Conservation (phyloP, 2,113 vertebrate genomes). For the Notothenia rossii region DNA sequence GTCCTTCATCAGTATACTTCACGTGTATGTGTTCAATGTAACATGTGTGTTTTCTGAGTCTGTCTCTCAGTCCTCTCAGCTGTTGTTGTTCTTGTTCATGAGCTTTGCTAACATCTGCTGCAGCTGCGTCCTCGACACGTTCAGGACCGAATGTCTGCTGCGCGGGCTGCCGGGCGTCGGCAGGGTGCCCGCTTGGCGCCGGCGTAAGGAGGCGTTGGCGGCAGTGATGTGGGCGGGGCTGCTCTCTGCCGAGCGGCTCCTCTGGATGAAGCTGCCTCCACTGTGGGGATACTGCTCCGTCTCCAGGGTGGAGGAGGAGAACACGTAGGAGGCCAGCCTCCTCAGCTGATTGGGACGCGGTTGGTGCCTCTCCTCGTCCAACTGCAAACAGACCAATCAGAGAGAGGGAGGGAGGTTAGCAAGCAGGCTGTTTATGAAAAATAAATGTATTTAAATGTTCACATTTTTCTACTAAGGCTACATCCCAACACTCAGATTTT, state of each 20-base stretch:
- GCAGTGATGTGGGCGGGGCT: slow-evolving; percentile 92
- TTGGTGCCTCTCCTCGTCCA: slow-evolving; percentile 94
- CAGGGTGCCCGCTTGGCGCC: slow-evolving; percentile 73
- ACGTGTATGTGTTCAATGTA: slow-evolving; percentile 72
- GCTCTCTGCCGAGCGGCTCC: slow-evolving; percentile 98
- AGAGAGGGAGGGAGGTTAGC: slow-evolving; percentile 91
- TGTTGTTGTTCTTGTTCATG: slow-evolving; percentile 96
- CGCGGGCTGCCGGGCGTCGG: slow-evolving; percentile 89
- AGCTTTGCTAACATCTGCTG: slow-evolving; percentile 98
- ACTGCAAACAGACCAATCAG: slow-evolving; percentile 99
- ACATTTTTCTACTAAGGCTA: slow-evolving; percentile 41
- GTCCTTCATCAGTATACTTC: slow-evolving; percentile 2
- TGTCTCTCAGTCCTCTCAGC: slow-evolving; percentile 72
- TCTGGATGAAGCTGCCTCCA: slow-evolving; percentile 93
- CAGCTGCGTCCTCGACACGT: slow-evolving; percentile 93
- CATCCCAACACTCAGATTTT: slow-evolving; percentile 49
- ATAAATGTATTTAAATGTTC: not conserved
- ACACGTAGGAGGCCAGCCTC: slow-evolving; percentile 99
- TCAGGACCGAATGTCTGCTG: slow-evolving; percentile 94
- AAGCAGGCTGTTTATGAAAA: slow-evolving; percentile 14
- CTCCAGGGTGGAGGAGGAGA: slow-evolving; percentile 98
- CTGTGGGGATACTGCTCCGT: slow-evolving; percentile 96
- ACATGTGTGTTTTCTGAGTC: slow-evolving; percentile 1
- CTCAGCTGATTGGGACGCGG: slow-evolving; percentile 97
- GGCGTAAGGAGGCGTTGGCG: slow-evolving; percentile 66